Evolutionary conservation across 2,113 vertebrate genomes (phyloP).

Genomic region (Cephalopterus ornatus): DNA sequence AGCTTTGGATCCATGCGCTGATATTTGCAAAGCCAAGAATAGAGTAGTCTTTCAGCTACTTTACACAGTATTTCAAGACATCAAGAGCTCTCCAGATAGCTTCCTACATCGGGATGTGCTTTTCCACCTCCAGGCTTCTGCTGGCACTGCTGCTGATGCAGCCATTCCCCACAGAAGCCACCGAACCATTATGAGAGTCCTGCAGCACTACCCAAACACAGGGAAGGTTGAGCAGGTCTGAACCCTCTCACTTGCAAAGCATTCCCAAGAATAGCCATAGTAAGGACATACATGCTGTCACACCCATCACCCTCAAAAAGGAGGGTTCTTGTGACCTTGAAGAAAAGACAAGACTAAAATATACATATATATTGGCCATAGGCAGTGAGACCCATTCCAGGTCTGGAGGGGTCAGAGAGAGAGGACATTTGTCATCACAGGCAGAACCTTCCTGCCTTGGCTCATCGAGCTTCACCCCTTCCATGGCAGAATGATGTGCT

Average conservation of each 20-base stretch:
- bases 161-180: not conserved
- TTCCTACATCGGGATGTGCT: not conserved
- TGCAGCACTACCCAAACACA: not conserved
- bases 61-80: not conserved
- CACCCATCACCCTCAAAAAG: not conserved
- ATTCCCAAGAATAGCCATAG: not conserved
- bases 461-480: not conserved
- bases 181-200: not conserved
- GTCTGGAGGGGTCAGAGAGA: not conserved
- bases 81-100: not conserved
- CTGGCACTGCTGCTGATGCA: not conserved
- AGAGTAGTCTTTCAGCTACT: conserved; percentile 13
- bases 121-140: not conserved
- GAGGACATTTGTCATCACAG: not conserved
- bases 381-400: not conserved
- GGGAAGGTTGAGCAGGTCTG: not conserved
- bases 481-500: not conserved
- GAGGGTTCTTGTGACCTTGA: not conserved
- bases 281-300: not conserved
- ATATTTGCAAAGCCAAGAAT: not conserved
- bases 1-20: not conserved
- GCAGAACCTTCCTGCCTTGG: not conserved
- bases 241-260: not conserved
- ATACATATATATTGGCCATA: not conserved
- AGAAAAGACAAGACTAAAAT: not conserved